Evolutionary conservation across 2,888 invertebrate genomes (phyloP).

Genomic region (Augiades crinisus): DNA sequence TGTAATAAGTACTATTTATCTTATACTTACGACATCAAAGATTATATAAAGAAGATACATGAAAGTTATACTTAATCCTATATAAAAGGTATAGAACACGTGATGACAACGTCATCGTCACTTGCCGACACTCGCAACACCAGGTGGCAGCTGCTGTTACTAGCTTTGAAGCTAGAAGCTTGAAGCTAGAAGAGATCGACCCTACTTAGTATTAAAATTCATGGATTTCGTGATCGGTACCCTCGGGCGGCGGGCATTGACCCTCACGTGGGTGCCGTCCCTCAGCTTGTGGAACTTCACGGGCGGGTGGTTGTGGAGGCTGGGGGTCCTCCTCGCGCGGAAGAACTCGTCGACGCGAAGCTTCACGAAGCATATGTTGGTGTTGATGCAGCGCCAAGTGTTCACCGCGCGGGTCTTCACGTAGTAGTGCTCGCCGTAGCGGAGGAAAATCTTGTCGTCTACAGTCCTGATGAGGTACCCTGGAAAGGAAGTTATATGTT

Average conservation of each 20-base stretch:
- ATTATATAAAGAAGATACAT: too few relatives aligned
- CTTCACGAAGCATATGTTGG: slow-evolving; percentile 45
- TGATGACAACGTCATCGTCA: too few relatives aligned
- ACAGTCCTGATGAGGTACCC: slow-evolving; percentile 27
- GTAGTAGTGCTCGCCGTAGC: slow-evolving; percentile 33
- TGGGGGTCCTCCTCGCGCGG: slow-evolving; percentile 1
- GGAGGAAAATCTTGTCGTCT: slow-evolving; percentile 39
- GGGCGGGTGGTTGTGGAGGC: slow-evolving; percentile 23
- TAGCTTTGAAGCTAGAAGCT: too few relatives aligned
- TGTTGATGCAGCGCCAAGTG: slow-evolving; percentile 56
- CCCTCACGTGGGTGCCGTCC: not conserved
- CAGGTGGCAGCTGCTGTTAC: too few relatives aligned
- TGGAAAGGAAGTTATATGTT: not conserved
- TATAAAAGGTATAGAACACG: too few relatives aligned
- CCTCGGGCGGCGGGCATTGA: not conserved
- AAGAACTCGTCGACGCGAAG: slow-evolving; percentile 37
- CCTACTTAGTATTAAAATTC: too few relatives aligned
- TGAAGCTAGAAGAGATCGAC: too few relatives aligned
- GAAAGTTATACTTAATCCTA: too few relatives aligned
- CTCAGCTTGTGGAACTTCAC: not conserved
- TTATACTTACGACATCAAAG: too few relatives aligned
- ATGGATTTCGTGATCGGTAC: not conserved
- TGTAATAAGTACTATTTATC: too few relatives aligned
- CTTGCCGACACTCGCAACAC: too few relatives aligned
- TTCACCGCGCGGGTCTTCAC: slow-evolving; percentile 30